Base-by-base conservation (phyloP, 2,113 vertebrate species). In the Mormyrus lacerda region DNA sequence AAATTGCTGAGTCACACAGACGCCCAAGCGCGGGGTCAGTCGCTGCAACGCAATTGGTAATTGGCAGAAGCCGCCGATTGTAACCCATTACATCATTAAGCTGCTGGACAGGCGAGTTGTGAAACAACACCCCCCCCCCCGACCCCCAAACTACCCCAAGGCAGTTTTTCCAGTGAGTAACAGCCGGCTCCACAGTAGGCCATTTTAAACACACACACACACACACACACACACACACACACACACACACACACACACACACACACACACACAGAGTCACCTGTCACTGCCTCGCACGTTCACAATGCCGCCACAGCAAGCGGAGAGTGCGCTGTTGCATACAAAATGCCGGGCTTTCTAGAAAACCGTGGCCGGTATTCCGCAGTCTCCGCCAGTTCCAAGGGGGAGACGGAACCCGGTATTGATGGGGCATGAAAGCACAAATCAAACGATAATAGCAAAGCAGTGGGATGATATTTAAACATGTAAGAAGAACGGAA, bases 1-100 rank as follows among this genome's bases (percentile, higher is more conserved):
- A 89, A 92, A 91, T 69, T 13, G 90, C 91, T 91, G 92, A 91
- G 89, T 91, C 92, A 92, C 76, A 61, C 89, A 79, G 73, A 76
- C 90, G 82, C 88, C 21, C 42, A 85, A 11, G 7, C 39, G 15
- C 4, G 19, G 9, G 73, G 73, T 31, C 50, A 88, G 89, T 82
- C 73, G 69, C 61, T 88, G 58, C 76, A 84, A 79, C 89, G 55
- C 31, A 21, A 88, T n/a, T 31, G 58, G 44, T 89, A 89, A 91
- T 88, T 90, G 91, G 45, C 89, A 91, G 82, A 90, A 88, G 88
- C 35, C 58, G 55, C 51, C 44, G 86, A 89, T 47, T 24, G 79
- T 83, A 19, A 50, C 88, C 79, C 88, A 87, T 44, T 61, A 61
- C 89, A 88, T 87, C 88, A 88, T 24, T 89, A 85, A 89, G 55